Evolutionary conservation across 2,888 invertebrate species (phyloP), one percentile per base, ranked within the genome.

Genomic region (Tenthredo mesomela): DNA sequence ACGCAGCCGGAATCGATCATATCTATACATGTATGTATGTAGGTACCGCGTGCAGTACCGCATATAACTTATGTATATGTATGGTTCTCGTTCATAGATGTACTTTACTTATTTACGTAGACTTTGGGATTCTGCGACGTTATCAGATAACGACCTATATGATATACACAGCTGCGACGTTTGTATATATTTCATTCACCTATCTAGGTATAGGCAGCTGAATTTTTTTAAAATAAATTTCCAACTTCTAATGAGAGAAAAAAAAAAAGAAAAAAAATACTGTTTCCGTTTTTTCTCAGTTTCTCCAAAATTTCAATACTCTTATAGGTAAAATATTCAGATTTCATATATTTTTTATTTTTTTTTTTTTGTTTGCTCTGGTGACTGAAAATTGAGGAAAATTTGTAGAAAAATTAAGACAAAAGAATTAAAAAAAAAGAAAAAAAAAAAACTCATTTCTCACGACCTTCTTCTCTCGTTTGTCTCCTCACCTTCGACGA

Each of bases 401-500:
- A 33, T 67, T 0, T 33, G 25, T 25, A 29, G 12, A 25, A 54
- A 37, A 33, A 33, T 33, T 0, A 21, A 15, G 37, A n/a, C n/a
- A n/a, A 29, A 82, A 25, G 5, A 47, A 67, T 15, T 18, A 4
- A 40, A 15, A 12, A 54, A 58, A 65, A 40, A 40, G 40, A 37
- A 10, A 37, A 61, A 61, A 12, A 61, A 33, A 15, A 77, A 50
- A 0, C 10, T 77, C 15, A 77, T 77, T 77, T 50, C 58, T 77
- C 58, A 33, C 73, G 71, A 70, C 75, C 75, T 84, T 84, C 50
- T 84, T 54, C n/a, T 37, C 29, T 43, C 71, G 37, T 47, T 54
- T 43, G 33, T 58, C 15, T 25, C 40, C 54, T 75, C 71, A 73
- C 73, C 84, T 84, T 73, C 58, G 71, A 37, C 78, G 54, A 54